Evolutionary conservation across 1,140 invertebrate species (phyloP), one percentile per base, ranked within the genome.

Genomic region (Heliconius melpomene): DNA sequence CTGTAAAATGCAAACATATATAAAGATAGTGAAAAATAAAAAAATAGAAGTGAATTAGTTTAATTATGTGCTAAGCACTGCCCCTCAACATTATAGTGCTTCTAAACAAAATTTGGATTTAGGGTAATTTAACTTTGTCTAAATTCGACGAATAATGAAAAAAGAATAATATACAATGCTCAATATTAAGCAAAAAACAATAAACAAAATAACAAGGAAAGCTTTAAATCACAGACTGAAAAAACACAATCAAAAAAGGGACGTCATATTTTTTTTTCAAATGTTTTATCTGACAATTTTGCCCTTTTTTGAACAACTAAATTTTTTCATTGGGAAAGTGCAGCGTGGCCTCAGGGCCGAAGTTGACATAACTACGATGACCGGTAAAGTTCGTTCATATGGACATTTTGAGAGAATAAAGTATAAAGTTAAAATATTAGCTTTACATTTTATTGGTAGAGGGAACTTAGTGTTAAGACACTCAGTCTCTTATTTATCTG

Each of bases 301-400:
- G 66, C 74, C 74, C 70, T 76, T 72, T 76, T 72, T 50, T 46
- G 36, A 72, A 73, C 72, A 80, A 77, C 75, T 70, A 74, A 74
- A 80, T 80, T 82, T 82, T 82, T 82, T 82, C 80, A 82, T 82
- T 82, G 79, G 79, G 74, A 81, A 81, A 81, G 79, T 81, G 80
- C 77, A 82, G 26, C 50, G 60, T 75, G 66, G 80, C 80, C 80
- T 78, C 80, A 74, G 80, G 74, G 80, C 70, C 70, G 74, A 73
- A 72, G 77, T 81, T 81, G 77, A 81, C 77, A 79, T 74, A 82
- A 40, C 74, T 76, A 50, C 46, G 80, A 46, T 79, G 52, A 66
- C 76, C 74, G 72, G 50, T 57, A 76, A 76, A 74, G 7, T 66
- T 50, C 26, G 20, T 72, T 70, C 73, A 82, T 46, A 78, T 72